Evolutionary conservation across 2,888 invertebrate genomes (phyloP).

Genomic region (Amblyjoppa fuscipennis): DNA sequence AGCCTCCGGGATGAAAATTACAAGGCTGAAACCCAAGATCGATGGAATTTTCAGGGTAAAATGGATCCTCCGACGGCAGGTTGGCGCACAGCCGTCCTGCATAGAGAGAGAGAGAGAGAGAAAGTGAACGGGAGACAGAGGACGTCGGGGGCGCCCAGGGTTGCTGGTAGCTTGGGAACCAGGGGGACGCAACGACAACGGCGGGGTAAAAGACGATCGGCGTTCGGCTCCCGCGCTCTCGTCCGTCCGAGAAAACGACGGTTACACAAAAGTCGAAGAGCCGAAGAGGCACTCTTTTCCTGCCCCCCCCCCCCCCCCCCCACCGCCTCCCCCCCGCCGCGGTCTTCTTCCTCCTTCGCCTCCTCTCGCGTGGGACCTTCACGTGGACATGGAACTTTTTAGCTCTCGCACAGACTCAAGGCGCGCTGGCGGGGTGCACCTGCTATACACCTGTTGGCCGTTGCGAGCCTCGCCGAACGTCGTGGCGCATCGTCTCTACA

Average conservation of each 20-base stretch:
- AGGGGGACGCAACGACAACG: conserved; percentile 3
- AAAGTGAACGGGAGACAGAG: neutral
- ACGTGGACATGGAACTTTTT: conserved; percentile 82
- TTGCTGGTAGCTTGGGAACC: conserved; percentile 34
- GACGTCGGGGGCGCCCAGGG: conserved; percentile 1
- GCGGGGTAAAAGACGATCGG: conserved; percentile 10
- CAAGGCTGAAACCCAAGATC: conserved; percentile 26
- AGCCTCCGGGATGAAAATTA: conserved; percentile 50
- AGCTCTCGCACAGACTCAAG: conserved; percentile 70
- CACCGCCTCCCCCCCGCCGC: conserved; percentile 52
- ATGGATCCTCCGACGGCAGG: conserved; percentile 45
- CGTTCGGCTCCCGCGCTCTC: conserved; percentile 55
- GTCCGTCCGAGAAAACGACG: conserved; percentile 79
- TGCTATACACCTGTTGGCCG: conserved; percentile 85
- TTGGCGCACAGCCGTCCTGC: conserved; percentile 40
- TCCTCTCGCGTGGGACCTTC: conserved; percentile 83
- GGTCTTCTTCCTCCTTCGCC: conserved; percentile 59
- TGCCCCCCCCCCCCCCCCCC: conserved; percentile 57
- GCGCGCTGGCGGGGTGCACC: conserved; percentile 79
- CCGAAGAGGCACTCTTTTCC: conserved; percentile 59
- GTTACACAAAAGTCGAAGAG: conserved; percentile 73
- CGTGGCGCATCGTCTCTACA: conserved; percentile 55
- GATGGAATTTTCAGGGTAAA: conserved; percentile 51
- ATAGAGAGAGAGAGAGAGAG: conserved; percentile 22
- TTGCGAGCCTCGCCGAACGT: conserved; percentile 73